Evolutionary conservation across 2,797 vertebrate genomes (phyloP).

Genomic region (Cryptoblepharus egeriae): DNA sequence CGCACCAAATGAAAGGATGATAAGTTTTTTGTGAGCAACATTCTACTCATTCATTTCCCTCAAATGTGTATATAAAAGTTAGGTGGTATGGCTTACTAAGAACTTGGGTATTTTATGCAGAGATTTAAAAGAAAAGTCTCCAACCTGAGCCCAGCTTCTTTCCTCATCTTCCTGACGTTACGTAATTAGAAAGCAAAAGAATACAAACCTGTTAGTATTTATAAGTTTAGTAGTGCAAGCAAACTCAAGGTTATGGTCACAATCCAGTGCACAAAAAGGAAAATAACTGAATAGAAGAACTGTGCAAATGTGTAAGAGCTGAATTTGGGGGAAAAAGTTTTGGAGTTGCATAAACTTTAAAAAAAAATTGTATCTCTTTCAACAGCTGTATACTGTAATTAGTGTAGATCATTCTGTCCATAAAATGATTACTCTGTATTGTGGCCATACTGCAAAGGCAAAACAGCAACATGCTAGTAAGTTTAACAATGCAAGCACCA

Average conservation of each 20-base stretch:
- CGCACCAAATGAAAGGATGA: no score
- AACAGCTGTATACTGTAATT: background rate
- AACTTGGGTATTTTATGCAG: slow-evolving; percentile 1
- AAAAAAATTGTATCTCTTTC: no score
- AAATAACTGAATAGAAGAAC: background rate
- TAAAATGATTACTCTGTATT: slow-evolving; percentile 12
- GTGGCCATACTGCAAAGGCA: background rate
- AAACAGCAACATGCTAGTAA: slow-evolving; percentile 11
- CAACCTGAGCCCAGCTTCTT: slow-evolving; percentile 99
- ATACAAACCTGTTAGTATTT: slow-evolving; percentile 81
- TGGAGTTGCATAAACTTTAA: no score
- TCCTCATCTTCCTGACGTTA: slow-evolving; percentile 98
- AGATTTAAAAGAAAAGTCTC: slow-evolving; percentile 76
- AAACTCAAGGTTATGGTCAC: slow-evolving; percentile 24
- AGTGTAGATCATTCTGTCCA: background rate
- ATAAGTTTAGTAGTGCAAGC: slow-evolving; percentile 63
- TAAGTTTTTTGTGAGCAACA: background rate
- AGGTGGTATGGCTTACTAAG: background rate
- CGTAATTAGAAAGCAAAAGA: slow-evolving; percentile 90
- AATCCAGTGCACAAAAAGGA: slow-evolving; percentile 6
- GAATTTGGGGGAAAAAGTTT: no score
- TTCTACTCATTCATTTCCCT: background rate
- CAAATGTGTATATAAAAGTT: slow-evolving; percentile 3
- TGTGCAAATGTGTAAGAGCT: background rate
- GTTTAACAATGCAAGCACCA: slow-evolving; percentile 56